phyloP scores from a whole-genome alignment of 2,797 vertebrate genomes.

The Xenopus petersii region DNA sequence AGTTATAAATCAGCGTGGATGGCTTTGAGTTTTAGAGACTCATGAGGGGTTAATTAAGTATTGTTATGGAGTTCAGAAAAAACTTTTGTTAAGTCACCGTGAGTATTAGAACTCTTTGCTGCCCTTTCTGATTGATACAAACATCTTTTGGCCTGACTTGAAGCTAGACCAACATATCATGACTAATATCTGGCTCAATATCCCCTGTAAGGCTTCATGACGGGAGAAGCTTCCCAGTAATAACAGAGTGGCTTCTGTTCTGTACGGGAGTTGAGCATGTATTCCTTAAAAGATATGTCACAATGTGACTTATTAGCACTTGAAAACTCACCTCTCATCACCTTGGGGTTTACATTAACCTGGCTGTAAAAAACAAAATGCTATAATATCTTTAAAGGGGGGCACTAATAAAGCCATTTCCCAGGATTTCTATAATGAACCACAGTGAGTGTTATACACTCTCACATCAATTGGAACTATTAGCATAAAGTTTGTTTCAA shows the following conservation, averaged over 20 bases:
- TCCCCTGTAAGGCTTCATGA: conserved; percentile 6
- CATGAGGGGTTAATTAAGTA: too few species aligned
- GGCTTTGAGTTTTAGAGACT: too few species aligned
- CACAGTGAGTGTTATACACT: not conserved
- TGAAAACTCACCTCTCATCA: conserved; percentile 16
- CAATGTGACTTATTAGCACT: conserved; percentile 25
- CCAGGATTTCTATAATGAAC: not conserved
- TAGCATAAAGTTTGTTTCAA: too few species aligned
- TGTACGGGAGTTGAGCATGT: conserved; percentile 17
- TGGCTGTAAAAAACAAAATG: conserved; percentile 12
- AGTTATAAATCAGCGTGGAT: too few species aligned
- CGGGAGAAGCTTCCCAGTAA: conserved; percentile 13
- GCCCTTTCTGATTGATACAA: conserved; percentile 10
- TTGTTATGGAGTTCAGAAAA: too few species aligned
- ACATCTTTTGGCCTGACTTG: conserved; percentile 1
- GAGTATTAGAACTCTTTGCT: too few species aligned
- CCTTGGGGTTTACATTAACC: conserved; percentile 17
- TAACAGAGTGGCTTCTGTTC: conserved; percentile 11
- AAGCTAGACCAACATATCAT: conserved; percentile 9
- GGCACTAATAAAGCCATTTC: not conserved
- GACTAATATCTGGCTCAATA: conserved; percentile 13
- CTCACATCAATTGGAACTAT: not conserved
- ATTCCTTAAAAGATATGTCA: conserved; percentile 32
- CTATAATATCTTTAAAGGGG: conserved; percentile 10
- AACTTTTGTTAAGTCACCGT: too few species aligned